phyloP scores from a whole-genome alignment of 2,113 vertebrate species.

The Sorex fumeus region DNA sequence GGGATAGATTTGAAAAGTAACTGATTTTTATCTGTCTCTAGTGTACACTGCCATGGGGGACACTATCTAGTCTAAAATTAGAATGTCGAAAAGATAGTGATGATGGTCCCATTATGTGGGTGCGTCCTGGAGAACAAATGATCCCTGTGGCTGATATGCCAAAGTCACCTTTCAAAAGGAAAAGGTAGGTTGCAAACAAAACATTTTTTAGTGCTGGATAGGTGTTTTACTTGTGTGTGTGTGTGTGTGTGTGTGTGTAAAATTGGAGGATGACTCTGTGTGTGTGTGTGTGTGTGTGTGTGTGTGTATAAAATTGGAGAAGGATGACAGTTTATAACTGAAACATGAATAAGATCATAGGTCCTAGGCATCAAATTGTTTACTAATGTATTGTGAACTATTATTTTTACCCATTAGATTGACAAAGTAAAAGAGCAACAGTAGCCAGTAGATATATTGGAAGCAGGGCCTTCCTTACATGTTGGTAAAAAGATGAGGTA shows the following conservation, averaged over 20 bases:
- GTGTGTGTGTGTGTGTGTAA: background rate
- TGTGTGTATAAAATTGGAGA: background rate
- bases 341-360: background rate
- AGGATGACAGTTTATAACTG: conserved; percentile 9
- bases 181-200: conserved; percentile 90
- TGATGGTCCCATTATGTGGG: conserved; percentile 99
- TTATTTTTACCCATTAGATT: conserved; percentile 30
- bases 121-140: conserved; percentile 99
- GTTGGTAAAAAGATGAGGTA: background rate
- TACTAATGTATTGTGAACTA: conserved; percentile 23
- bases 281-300: background rate
- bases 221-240: background rate
- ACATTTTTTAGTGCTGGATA: conserved; percentile 47
- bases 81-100: conserved; percentile 96
- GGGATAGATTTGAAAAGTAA: conserved; percentile 70
- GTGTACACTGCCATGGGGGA: conserved; percentile 98
- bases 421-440: conserved; percentile 15
- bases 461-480: background rate
- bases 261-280: background rate
- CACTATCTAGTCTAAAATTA: conserved; percentile 94
- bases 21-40: conserved; percentile 86
- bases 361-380: background rate
- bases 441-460: background rate
- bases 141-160: conserved; percentile 99
- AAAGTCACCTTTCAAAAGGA: conserved; percentile 99